Evolutionary conservation across 2,888 invertebrate genomes (phyloP).

Genomic region (Pristionchus arcanus): DNA sequence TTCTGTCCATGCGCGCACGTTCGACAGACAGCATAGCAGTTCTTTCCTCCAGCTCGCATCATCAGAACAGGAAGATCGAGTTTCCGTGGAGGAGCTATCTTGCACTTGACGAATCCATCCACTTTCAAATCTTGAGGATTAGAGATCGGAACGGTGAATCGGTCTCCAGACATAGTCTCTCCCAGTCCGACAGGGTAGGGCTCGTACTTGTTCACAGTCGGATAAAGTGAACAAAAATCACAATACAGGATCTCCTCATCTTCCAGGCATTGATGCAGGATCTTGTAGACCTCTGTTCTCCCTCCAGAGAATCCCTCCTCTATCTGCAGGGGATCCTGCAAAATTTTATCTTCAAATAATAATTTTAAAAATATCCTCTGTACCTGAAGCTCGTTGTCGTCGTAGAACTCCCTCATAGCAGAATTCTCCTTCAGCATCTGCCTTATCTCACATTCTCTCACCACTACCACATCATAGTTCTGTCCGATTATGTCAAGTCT

Average conservation of each 20-base stretch:
- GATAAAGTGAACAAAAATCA: conserved; percentile 30
- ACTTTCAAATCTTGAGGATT: conserved; percentile 2
- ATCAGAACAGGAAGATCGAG: background rate
- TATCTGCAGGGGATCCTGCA: background rate
- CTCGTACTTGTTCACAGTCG: background rate
- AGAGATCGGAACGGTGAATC: background rate
- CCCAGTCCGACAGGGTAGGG: conserved; percentile 26
- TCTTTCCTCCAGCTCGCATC: background rate
- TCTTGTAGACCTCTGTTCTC: conserved; percentile 15
- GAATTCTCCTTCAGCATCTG: background rate
- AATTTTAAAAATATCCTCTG: too few species aligned
- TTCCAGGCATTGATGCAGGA: background rate
- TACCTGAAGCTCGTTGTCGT: background rate
- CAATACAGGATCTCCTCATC: conserved; percentile 11
- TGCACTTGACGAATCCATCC: conserved; percentile 29
- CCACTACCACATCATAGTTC: background rate
- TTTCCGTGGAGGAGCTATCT: conserved; percentile 4
- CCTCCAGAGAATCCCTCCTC: conserved; percentile 19
- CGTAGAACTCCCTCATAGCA: background rate
- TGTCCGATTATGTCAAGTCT: background rate
- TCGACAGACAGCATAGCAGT: conserved; percentile 20
- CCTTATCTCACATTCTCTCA: background rate
- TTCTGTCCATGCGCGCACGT: background rate
- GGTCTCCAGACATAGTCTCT: background rate
- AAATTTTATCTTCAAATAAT: background rate